Evolutionary conservation across 2,113 vertebrate species (phyloP), one percentile per base, ranked within the genome.

Genomic region (Calyptommatus sinebrachiatus): DNA sequence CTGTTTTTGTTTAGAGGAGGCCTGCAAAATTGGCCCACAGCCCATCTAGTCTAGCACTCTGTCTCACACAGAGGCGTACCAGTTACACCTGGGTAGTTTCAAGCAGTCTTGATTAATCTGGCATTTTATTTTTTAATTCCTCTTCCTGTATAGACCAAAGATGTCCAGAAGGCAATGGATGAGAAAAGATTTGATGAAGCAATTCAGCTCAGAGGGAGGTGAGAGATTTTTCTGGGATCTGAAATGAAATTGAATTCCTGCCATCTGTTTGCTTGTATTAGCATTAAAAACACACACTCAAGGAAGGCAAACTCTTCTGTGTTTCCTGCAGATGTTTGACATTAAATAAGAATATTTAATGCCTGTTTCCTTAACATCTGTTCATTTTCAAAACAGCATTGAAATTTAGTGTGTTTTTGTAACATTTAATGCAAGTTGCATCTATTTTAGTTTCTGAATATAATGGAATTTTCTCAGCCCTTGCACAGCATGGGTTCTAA

Each of bases 91-190:
- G 35, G 35, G 35, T 41, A 41, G 35, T 41, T 41, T 41, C 35
- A 41, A 41, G 35, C 2, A 41, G 35, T 41, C 35, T 41, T 5
- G 35, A 1, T 11, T 61, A 63, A 46, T 0, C 0, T 80, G 24
- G 88, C 18, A 18, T 18, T 57, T 57, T 57, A 18, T 29, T 85
- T 1, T 26, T 41, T 0, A 2, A 63, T n/a, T 26, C 63, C 1
- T 26, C 45, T 0, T 1, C 2, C 4, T 7, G n/a, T 24, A 7
- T 68, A 95, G 95, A 96, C 95, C 0, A 98, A 98, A 88, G 94
- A 97, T 22, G 98, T 99, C 65, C 98, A 99, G 94, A 97, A 89
- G 46, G 96, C 98, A 82, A 98, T 99, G 98, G 96, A 97, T 3
- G 97, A 98, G 87, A 95, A 95, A 92, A 94, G 94, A 65, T 99